These are phyloP conservation scores for Neodiprion pinetum DNA, from an alignment of 1,140 invertebrate species.

Conservation along the genomic window DNA sequence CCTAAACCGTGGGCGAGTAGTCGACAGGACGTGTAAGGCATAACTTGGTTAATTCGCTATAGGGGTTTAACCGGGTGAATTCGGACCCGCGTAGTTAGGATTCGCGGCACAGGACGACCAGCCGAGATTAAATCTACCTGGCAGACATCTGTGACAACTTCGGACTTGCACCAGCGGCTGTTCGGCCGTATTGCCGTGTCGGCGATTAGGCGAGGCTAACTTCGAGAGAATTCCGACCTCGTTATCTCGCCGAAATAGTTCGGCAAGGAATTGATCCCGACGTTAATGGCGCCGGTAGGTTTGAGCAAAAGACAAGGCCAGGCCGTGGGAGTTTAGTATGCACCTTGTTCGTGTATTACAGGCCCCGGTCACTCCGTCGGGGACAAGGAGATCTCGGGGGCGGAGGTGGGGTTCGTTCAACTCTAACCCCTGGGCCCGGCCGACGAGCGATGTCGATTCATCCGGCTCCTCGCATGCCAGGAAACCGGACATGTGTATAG, in stretches of 20 bases:
- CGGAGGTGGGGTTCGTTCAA: background rate
- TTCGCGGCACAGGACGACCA: background rate
- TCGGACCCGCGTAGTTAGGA: background rate
- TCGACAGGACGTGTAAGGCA: constrained; percentile 4
- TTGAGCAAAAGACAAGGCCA: background rate
- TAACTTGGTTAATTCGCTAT: constrained; percentile 5
- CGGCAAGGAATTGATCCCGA: background rate
- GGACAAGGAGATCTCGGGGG: background rate
- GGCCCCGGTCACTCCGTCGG: background rate
- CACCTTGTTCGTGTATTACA: no score
- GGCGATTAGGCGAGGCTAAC: background rate
- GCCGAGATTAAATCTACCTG: constrained; percentile 7
- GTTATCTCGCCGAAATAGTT: constrained; percentile 7
- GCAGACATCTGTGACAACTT: constrained; percentile 1
- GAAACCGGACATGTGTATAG: background rate
- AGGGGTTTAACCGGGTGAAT: constrained; percentile 1
- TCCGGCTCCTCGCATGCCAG: background rate
- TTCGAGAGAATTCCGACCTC: background rate
- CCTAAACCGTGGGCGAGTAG: background rate
- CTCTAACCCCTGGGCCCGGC: background rate
- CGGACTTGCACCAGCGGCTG: background rate
- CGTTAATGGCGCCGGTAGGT: background rate
- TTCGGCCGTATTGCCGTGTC: no score
- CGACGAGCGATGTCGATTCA: background rate
- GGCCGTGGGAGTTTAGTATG: no score